Evolutionary conservation across 2,888 invertebrate species (phyloP), one percentile per base, ranked within the genome.

Genomic region (Orthosia gracilis): DNA sequence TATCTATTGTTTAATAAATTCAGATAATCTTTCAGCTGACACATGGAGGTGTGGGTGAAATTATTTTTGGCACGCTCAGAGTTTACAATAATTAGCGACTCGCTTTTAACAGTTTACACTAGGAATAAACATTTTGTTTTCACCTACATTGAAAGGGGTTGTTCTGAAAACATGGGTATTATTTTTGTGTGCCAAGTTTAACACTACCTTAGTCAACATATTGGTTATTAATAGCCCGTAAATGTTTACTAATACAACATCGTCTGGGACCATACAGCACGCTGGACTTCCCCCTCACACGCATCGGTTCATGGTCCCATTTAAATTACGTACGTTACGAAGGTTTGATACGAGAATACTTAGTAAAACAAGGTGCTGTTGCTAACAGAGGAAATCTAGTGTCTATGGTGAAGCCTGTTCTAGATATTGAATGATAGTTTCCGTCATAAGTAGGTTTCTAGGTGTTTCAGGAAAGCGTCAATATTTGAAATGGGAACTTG

Each of bases 21-120:
- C 71, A 52, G 62, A 85, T 74, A 70, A 72, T 79, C 57, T 79
- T 70, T 63, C 71, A 26, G 75, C 77, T 78, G 82, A 78, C 72
- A 72, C 40, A 82, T 70, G 71, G 57, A 67, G 62, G 66, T 75
- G 74, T 82, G 74, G 74, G 82, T 78, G 80, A 78, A 84, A 86
- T 61, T 72, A 61, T 71, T 82, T 81, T 86, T 85, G 73, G 86
- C 84, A 80, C 63, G 64, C 54, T 68, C 57, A n/a, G 57, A 21
- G 68, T 74, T 75, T 77, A 54, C 47, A 84, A 78, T 82, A 76
- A 79, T 84, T 79, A 82, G 71, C n/a, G 63, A 69, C 45, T 57
- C 63, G 68, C 50, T 73, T 72, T 67, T 73, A 71, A n/a, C 68
- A 63, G 18, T 68, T 68, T 57, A 65, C 18, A 59, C 78, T 58